phyloP scores from a whole-genome alignment of 2,113 vertebrate genomes.

The Grammomys surdaster region DNA sequence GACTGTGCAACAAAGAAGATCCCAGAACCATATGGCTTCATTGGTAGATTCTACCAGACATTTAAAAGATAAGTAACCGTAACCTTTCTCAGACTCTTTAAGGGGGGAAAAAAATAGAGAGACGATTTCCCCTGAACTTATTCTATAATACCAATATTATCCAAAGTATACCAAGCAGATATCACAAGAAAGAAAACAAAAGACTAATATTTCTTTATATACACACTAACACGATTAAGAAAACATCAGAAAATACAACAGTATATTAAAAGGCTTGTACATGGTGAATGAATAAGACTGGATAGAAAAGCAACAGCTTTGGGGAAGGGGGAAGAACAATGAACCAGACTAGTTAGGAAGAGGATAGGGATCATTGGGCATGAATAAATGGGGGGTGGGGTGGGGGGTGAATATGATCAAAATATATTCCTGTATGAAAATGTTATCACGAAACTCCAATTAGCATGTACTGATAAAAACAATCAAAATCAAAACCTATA shows the following conservation, averaged over 20 bases:
- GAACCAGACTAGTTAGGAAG: background rate
- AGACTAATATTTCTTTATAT: background rate
- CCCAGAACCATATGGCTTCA: background rate
- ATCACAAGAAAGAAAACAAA: background rate
- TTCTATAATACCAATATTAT: background rate
- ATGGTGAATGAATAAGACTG: background rate
- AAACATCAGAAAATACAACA: background rate
- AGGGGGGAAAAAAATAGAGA: background rate
- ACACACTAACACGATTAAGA: conserved; percentile 4
- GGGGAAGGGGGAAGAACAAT: too few species aligned
- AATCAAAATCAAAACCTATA: background rate
- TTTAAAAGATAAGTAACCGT: background rate
- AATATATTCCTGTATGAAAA: background rate
- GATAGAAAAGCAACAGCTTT: background rate
- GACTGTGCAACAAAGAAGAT: background rate
- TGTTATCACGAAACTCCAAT: background rate
- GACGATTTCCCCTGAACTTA: background rate
- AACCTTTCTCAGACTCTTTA: background rate
- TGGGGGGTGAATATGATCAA: too few species aligned
- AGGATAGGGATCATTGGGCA: too few species aligned
- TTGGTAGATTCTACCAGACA: background rate
- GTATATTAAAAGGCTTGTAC: background rate
- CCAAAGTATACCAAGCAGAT: background rate
- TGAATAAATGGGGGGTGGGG: background rate
- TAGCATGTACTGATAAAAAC: background rate